A percentile compares a stretch with the other conserved stretches of the same genome.
These are phyloP conservation scores for Drosophila melanosoma DNA, from an alignment of 2,888 invertebrate species.

Conservation along the genomic window DNA sequence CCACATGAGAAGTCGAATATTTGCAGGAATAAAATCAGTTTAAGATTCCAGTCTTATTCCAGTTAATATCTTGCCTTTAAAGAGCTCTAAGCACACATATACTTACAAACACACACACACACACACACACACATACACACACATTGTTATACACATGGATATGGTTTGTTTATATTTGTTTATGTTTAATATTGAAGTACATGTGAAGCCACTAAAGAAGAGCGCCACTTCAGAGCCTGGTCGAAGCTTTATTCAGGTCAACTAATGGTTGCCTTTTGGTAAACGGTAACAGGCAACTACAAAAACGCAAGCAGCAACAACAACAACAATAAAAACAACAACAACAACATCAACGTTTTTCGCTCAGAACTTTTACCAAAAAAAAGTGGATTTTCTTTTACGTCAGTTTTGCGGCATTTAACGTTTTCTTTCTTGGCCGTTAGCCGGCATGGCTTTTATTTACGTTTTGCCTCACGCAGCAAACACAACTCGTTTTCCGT, in stretches of 20 bases:
- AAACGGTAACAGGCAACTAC: conserved; percentile 43
- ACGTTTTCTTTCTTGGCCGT: conserved; percentile 66
- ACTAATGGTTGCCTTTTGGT: conserved; percentile 71
- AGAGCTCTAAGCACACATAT: conserved; percentile 31
- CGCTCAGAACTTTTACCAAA: conserved; percentile 67
- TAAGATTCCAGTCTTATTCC: conserved; percentile 13
- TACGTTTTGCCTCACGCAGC: conserved; percentile 58
- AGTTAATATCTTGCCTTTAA: conserved; percentile 41
- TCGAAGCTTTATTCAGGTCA: conserved; percentile 68
- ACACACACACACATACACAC: neutral
- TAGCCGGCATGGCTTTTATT: conserved; percentile 65
- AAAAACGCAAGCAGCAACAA: conserved; percentile 5
- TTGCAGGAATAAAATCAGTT: neutral
- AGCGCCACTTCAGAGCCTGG: conserved; percentile 51
- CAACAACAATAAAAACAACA: conserved; percentile 24
- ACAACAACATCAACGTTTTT: conserved; percentile 30
- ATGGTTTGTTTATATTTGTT: conserved; percentile 71
- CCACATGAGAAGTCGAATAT: neutral
- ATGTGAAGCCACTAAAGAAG: conserved; percentile 57
- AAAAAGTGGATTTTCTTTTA: conserved; percentile 78
- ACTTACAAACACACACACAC: conserved; percentile 22
- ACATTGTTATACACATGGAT: conserved; percentile 61
- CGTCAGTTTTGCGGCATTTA: conserved; percentile 73
- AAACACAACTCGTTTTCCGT: conserved; percentile 55
- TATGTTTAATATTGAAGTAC: conserved; percentile 77